Percentiles rank a stretch among this genome's conserved stretches.
These are phyloP conservation scores for Drosophila formosana DNA, from an alignment of 2,888 invertebrate genomes.

Conservation along the genomic window DNA sequence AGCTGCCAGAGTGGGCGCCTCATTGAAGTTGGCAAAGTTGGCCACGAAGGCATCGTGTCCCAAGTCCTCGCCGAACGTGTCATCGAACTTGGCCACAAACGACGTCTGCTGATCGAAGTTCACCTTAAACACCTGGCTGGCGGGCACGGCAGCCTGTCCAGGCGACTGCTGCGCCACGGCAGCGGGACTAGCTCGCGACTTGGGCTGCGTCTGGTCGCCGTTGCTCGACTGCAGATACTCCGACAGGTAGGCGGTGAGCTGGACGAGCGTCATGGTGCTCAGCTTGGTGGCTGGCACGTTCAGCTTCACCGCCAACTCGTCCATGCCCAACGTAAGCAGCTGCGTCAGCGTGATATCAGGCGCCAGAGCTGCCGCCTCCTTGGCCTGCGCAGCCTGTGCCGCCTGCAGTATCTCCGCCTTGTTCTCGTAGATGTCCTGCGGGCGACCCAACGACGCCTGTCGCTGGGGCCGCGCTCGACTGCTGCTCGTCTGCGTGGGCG, in stretches of 20 bases:
- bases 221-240: constrained; percentile 83
- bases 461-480: constrained; percentile 77
- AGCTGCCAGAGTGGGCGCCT: constrained; percentile 50
- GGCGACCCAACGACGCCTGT: constrained; percentile 70
- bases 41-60: constrained; percentile 87
- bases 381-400: constrained; percentile 64
- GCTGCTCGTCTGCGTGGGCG: constrained; percentile 83
- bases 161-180: constrained; percentile 32
- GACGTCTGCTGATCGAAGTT: constrained; percentile 85
- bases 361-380: constrained; percentile 65
- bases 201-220: constrained; percentile 85
- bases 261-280: constrained; percentile 94
- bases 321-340: constrained; percentile 92
- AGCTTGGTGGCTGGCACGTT: constrained; percentile 92
- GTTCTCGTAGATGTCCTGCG: constrained; percentile 83
- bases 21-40: constrained; percentile 88
- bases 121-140: constrained; percentile 81
- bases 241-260: constrained; percentile 92
- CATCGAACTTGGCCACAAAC: constrained; percentile 88
- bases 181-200: constrained; percentile 41
- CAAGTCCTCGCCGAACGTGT: constrained; percentile 87
- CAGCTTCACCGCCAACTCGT: constrained; percentile 91
- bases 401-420: constrained; percentile 83
- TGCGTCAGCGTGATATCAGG: constrained; percentile 93
- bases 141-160: neutral